Percentiles rank a stretch among this genome's conserved stretches.
These are phyloP conservation scores for Tonatia bakeri DNA, from an alignment of 2,113 vertebrate genomes.

Conservation along the genomic window DNA sequence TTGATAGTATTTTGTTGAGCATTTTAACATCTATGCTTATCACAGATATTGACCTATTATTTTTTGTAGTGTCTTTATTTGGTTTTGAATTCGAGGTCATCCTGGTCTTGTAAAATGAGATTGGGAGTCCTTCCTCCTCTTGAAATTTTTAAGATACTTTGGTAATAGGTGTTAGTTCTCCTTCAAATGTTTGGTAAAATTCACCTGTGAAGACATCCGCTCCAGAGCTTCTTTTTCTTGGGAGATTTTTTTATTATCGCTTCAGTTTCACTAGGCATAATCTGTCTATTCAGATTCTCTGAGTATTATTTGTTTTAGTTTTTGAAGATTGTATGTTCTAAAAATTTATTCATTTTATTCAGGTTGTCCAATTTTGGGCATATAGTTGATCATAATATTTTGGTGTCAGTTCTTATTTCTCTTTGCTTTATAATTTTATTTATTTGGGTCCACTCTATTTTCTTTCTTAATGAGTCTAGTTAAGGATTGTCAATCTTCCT, in stretches of 20 bases:
- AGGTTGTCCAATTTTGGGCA: not conserved
- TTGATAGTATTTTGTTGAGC: not conserved
- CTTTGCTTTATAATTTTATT: not conserved
- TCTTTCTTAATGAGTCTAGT: not conserved
- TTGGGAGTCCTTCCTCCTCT: not conserved
- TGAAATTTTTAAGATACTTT: not conserved
- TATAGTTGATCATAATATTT: not conserved
- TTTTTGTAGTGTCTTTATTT: not conserved
- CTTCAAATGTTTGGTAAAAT: not conserved
- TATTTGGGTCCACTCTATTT: not conserved
- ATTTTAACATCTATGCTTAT: not conserved
- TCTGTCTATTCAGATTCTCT: not conserved
- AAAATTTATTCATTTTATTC: not conserved
- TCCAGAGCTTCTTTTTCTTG: not conserved
- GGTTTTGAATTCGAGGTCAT: not conserved
- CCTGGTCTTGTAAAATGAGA: not conserved
- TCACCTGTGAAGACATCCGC: not conserved
- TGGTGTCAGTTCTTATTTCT: not conserved
- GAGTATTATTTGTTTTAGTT: not conserved
- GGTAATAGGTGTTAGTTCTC: not conserved
- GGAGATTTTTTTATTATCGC: not conserved
- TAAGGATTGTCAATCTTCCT: not conserved
- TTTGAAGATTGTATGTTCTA: not conserved
- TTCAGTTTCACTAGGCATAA: not conserved
- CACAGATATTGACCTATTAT: not conserved